phyloP scores from a whole-genome alignment of 2,797 vertebrate genomes.

The Onychomys arenicola region DNA sequence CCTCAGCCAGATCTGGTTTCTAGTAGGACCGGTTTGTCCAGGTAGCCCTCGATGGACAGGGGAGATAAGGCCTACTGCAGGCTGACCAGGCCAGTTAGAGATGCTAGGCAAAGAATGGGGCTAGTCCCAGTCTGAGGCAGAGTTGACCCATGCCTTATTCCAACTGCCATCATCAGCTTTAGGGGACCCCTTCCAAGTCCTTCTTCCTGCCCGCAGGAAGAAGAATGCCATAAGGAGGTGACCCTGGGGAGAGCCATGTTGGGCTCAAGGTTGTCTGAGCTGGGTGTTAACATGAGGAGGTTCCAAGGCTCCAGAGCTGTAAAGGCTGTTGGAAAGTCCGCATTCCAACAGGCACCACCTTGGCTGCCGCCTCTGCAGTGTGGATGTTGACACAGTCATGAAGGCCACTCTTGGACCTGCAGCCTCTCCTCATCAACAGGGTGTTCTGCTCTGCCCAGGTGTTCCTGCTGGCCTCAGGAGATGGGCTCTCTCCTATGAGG shows the following conservation, averaged over 20 bases:
- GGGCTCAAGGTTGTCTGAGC: neutral
- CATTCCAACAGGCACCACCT: neutral
- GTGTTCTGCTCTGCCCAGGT: neutral
- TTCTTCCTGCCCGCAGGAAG: neutral
- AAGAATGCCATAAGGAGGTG: neutral
- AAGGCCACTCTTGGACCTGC: neutral
- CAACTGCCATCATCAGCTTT: neutral
- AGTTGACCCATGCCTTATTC: neutral
- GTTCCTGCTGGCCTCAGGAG: neutral
- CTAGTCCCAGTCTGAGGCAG: neutral
- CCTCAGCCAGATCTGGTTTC: slow-evolving; percentile 86
- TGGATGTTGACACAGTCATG: neutral
- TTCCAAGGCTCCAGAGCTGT: neutral
- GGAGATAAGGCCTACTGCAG: slow-evolving; percentile 59
- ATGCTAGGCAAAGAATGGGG: neutral
- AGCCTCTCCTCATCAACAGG: neutral
- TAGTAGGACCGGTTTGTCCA: slow-evolving; percentile 84
- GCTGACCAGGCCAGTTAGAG: neutral
- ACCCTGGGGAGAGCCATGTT: neutral
- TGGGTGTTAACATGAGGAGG: neutral
- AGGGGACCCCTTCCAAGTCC: too few species aligned
- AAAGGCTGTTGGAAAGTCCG: neutral
- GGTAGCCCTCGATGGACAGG: slow-evolving; percentile 67
- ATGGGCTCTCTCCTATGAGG: neutral
- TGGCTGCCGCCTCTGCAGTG: neutral